A percentile compares a stretch with the other conserved stretches of the same genome.
These are phyloP conservation scores for Capitella teleta DNA, from an alignment of 1,140 invertebrate genomes.

Conservation along the genomic window DNA sequence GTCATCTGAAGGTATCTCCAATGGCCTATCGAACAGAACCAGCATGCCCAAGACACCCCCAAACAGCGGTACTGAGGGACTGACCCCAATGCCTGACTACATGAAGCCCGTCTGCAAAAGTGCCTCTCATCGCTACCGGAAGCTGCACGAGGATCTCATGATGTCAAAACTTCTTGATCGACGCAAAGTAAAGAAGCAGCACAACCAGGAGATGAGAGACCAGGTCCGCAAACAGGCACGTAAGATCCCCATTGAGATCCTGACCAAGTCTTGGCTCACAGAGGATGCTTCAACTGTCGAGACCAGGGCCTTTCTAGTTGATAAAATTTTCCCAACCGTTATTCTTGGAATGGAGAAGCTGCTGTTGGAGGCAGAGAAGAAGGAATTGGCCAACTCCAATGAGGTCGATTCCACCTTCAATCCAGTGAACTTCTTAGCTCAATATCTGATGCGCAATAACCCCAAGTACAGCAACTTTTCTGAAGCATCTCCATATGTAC, in stretches of 20 bases:
- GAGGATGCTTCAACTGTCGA: slow-evolving; percentile 21
- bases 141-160: slow-evolving; percentile 32
- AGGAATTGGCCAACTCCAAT: slow-evolving; percentile 21
- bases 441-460: slow-evolving; percentile 42
- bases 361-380: slow-evolving; percentile 33
- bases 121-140: slow-evolving; percentile 19
- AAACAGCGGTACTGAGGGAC: too few species aligned
- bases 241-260: slow-evolving; percentile 38
- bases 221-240: slow-evolving; percentile 26
- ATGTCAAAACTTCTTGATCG: slow-evolving; percentile 29
- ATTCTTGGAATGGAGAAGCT: slow-evolving; percentile 40
- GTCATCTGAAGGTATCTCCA: too few species aligned
- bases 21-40: too few species aligned
- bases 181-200: slow-evolving; percentile 28
- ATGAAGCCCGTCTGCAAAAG: slow-evolving; percentile 5
- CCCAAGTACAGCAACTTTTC: slow-evolving; percentile 38
- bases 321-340: slow-evolving; percentile 37
- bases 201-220: slow-evolving; percentile 20
- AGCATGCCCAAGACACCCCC: too few species aligned
- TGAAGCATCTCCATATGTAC: slow-evolving; percentile 38
- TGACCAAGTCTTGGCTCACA: slow-evolving; percentile 36
- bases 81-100: slow-evolving; percentile 8
- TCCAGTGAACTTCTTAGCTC: slow-evolving; percentile 41
- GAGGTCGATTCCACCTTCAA: slow-evolving; percentile 37
- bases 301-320: slow-evolving; percentile 33